phyloP scores from a whole-genome alignment of 2,888 invertebrate species.

The Cynaeus angustus region DNA sequence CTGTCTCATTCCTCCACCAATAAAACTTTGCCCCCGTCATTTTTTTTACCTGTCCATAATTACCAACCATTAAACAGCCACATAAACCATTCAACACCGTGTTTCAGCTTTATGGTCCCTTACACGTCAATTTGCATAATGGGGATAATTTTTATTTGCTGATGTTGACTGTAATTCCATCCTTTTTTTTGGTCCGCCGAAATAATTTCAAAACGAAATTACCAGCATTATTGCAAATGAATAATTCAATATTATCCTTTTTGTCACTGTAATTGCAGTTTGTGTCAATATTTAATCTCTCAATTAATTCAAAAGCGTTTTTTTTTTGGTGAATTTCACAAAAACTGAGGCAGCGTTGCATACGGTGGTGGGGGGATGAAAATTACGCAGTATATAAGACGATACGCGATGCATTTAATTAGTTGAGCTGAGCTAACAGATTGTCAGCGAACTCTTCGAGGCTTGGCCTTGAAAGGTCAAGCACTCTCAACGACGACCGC shows the following conservation, averaged over 20 bases:
- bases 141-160: constrained; percentile 19
- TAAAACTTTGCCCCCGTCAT: too few relatives aligned
- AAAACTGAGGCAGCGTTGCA: background rate
- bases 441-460: background rate
- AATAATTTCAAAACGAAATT: constrained; percentile 7
- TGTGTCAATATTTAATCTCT: constrained; percentile 15
- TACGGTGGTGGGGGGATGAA: too few relatives aligned
- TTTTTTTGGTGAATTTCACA: background rate
- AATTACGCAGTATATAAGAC: too few relatives aligned
- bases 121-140: constrained; percentile 30
- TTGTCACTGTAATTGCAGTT: constrained; percentile 15
- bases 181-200: constrained; percentile 11
- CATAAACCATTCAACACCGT: background rate
- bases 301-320: constrained; percentile 5
- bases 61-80: too few relatives aligned
- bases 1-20: too few relatives aligned
- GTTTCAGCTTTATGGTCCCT: constrained; percentile 19
- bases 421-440: too few relatives aligned
- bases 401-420: too few relatives aligned
- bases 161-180: constrained; percentile 2
- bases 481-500: constrained; percentile 28
- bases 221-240: constrained; percentile 9
- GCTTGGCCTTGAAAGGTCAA: constrained; percentile 44
- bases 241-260: constrained; percentile 33
- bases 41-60: too few relatives aligned